Percentiles rank a stretch among this genome's conserved stretches.
These are phyloP conservation scores for Pandemis corylana DNA, from an alignment of 2,888 invertebrate species.

Conservation along the genomic window DNA sequence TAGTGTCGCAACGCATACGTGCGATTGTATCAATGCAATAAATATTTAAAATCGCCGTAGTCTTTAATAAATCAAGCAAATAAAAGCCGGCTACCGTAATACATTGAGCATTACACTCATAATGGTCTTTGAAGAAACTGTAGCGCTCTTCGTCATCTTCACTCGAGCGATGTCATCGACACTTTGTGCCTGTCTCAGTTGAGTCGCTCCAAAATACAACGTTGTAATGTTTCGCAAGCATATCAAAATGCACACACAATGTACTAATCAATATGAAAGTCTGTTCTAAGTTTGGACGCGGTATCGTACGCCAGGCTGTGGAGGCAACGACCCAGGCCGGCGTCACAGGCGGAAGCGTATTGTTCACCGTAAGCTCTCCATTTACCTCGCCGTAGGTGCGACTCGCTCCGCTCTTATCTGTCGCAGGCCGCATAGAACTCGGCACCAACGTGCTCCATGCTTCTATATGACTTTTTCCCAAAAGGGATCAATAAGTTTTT, in stretches of 20 bases:
- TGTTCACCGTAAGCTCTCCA: slow-evolving; percentile 47
- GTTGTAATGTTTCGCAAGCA: background rate
- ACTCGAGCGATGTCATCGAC: background rate
- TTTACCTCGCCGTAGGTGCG: slow-evolving; percentile 44
- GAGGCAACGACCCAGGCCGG: slow-evolving; percentile 49
- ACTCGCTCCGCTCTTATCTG: slow-evolving; percentile 4
- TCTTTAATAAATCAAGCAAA: too few relatives aligned
- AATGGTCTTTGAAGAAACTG: background rate
- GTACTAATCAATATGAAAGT: background rate
- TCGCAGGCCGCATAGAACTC: slow-evolving; percentile 49
- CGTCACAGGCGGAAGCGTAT: slow-evolving; percentile 70
- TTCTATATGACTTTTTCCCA: slow-evolving; percentile 13
- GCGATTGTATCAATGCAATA: too few relatives aligned
- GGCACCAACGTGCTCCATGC: background rate
- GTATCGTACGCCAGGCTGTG: background rate
- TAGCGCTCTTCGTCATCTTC: background rate
- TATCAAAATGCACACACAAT: background rate
- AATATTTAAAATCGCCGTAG: too few relatives aligned
- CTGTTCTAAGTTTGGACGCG: background rate
- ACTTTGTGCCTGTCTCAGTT: background rate
- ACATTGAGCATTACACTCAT: too few relatives aligned
- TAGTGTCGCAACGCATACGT: too few relatives aligned
- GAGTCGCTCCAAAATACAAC: background rate
- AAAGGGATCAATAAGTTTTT: background rate
- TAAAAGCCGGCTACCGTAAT: too few relatives aligned